A percentile compares a stretch with the other conserved stretches of the same genome.
phyloP scores from a whole-genome alignment of 2,888 invertebrate species.

The Tetragonula carbonaria region DNA sequence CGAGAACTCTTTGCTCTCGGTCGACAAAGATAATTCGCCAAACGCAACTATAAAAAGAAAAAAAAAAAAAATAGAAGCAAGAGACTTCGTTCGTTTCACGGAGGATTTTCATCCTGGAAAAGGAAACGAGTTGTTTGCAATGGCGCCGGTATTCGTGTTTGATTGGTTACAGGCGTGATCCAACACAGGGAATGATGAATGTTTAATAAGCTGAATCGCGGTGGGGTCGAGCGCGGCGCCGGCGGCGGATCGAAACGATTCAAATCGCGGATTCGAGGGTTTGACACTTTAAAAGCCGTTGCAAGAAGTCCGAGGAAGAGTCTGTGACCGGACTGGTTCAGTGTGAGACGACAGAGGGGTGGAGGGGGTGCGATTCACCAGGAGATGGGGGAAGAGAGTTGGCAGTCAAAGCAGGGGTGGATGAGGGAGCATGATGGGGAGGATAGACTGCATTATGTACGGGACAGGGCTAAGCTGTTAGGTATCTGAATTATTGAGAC shows the following conservation, averaged over 20 bases:
- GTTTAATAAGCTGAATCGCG: slow-evolving; percentile 77
- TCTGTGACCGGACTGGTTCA: slow-evolving; percentile 59
- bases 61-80: neutral
- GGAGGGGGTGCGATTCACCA: slow-evolving; percentile 45
- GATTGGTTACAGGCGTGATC: slow-evolving; percentile 79
- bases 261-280: slow-evolving; percentile 73
- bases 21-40: neutral
- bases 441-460: slow-evolving; percentile 83
- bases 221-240: slow-evolving; percentile 50
- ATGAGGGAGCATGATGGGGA: slow-evolving; percentile 58
- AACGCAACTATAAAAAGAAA: neutral
- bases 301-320: slow-evolving; percentile 75
- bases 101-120: neutral
- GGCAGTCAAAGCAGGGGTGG: slow-evolving; percentile 67
- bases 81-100: neutral
- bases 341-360: slow-evolving; percentile 20
- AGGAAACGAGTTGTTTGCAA: slow-evolving; percentile 12
- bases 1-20: neutral
- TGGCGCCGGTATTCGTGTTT: slow-evolving; percentile 67
- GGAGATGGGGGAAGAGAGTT: slow-evolving; percentile 56
- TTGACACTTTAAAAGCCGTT: slow-evolving; percentile 84
- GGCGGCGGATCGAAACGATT: slow-evolving; percentile 57
- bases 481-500: slow-evolving; percentile 83
- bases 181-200: slow-evolving; percentile 81
- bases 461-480: slow-evolving; percentile 84